These are phyloP conservation scores for Pachycephus smyrnensis DNA, from an alignment of 2,888 invertebrate genomes.

Conservation along the genomic window DNA sequence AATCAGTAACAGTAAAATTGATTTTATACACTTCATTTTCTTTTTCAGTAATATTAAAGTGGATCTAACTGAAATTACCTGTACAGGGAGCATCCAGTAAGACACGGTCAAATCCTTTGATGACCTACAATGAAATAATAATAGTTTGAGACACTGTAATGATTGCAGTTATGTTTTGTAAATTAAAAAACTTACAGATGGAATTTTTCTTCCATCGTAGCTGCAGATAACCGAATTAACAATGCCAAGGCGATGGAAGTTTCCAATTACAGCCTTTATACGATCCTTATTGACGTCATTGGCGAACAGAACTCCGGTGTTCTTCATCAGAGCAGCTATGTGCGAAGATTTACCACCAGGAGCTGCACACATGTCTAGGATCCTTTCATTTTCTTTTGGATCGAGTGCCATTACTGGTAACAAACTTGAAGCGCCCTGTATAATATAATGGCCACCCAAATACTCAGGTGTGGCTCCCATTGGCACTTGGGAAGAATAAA, in stretches of 20 bases:
- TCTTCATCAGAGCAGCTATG: conserved; percentile 98
- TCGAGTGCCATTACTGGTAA: conserved; percentile 98
- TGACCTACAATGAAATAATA: conserved; percentile 69
- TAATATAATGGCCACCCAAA: conserved; percentile 96
- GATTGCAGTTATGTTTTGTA: background rate
- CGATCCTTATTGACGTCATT: conserved; percentile 95
- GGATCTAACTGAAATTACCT: conserved; percentile 58
- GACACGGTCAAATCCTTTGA: conserved; percentile 95
- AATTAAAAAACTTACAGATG: conserved; percentile 67
- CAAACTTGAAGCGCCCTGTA: conserved; percentile 96
- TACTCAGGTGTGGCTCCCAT: conserved; percentile 99
- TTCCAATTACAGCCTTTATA: conserved; percentile 92
- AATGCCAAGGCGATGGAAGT: conserved; percentile 95
- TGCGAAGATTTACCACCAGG: conserved; percentile 99
- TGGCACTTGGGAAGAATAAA: conserved; percentile 96
- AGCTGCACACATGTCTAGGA: conserved; percentile 97
- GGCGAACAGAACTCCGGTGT: conserved; percentile 95
- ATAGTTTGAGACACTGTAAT: conserved; percentile 5
- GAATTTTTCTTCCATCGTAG: conserved; percentile 90
- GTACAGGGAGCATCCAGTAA: conserved; percentile 98
- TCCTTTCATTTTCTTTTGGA: conserved; percentile 93
- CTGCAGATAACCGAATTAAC: conserved; percentile 92
- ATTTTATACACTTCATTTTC: background rate
- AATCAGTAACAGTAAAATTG: background rate
- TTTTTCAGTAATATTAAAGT: background rate